Conservation (phyloP, 2,113 vertebrate genomes). For the Pluvialis apricaria region DNA sequence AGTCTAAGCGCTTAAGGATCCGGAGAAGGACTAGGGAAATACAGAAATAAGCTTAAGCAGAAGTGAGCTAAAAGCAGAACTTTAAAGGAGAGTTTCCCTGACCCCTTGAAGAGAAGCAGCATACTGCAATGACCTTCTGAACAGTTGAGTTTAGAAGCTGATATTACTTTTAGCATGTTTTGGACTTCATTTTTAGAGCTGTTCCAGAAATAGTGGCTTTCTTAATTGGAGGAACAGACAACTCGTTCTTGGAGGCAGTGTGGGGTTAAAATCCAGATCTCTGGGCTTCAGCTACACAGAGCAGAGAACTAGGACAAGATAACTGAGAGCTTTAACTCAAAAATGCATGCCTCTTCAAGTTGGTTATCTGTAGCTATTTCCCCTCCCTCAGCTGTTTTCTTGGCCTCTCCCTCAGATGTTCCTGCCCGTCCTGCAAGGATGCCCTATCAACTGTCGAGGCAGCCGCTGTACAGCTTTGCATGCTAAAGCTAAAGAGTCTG, state of each 20-base stretch:
- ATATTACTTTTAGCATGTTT: not conserved
- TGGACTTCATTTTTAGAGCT: not conserved
- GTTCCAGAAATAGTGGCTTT: not conserved
- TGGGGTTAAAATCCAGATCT: slow-evolving; percentile 15
- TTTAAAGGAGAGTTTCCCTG: slow-evolving; percentile 12
- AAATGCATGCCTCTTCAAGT: not conserved
- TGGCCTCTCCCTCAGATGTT: not conserved
- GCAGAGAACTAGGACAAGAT: not conserved
- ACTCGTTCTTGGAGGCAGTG: not conserved
- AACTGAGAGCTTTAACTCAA: not conserved
- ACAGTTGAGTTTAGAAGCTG: not conserved
- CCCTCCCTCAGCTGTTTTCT: not conserved
- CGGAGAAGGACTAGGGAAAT: not conserved
- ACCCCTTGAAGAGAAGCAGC: not conserved
- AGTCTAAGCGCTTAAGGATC: not conserved
- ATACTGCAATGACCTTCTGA: not conserved
- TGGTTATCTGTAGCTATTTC: slow-evolving; percentile 15
- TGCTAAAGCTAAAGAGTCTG: not conserved
- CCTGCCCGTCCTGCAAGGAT: not conserved
- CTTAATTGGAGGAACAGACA: not conserved
- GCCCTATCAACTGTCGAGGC: not conserved
- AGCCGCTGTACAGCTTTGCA: not conserved
- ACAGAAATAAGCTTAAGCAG: slow-evolving; percentile 16
- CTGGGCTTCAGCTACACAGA: not conserved
- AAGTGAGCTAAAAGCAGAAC: slow-evolving; percentile 52